Conservation (phyloP, 2,888 invertebrate genomes). For the Thereva unica region DNA sequence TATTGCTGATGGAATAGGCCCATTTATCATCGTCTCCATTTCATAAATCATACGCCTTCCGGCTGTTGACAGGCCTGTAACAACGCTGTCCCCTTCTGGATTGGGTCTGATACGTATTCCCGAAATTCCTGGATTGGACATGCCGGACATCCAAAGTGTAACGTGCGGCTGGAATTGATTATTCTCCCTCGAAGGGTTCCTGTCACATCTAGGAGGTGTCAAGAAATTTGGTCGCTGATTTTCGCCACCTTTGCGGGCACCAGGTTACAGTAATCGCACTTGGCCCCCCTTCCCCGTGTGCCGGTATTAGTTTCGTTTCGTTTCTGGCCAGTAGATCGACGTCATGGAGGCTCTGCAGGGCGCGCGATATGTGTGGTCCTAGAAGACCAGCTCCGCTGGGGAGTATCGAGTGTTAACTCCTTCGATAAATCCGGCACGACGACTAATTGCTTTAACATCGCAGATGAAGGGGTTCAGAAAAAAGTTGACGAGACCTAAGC, state of each 20-base stretch:
- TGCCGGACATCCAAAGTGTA: neutral
- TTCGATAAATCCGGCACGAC: constrained; percentile 24
- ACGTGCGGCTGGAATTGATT: constrained; percentile 26
- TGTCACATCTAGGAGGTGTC: constrained; percentile 27
- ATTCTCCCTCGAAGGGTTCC: constrained; percentile 9
- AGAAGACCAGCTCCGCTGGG: neutral
- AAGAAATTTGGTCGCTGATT: constrained; percentile 25
- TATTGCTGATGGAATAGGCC: constrained; percentile 27
- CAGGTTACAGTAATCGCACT: neutral
- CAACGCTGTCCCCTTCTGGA: constrained; percentile 10
- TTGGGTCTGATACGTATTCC: constrained; percentile 1
- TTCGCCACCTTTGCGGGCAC: constrained; percentile 19
- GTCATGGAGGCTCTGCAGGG: too few species aligned
- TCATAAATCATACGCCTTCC: constrained; percentile 30
- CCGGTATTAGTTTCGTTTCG: too few species aligned
- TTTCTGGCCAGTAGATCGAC: too few species aligned
- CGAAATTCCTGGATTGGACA: constrained; percentile 3
- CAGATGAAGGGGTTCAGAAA: constrained; percentile 28
- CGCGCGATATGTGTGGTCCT: constrained; percentile 24
- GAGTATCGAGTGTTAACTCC: constrained; percentile 27
- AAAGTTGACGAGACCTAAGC: constrained; percentile 12
- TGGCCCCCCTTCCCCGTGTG: neutral
- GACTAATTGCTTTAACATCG: constrained; percentile 33
- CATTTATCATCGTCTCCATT: constrained; percentile 33
- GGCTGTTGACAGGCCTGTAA: constrained; percentile 16